These are phyloP conservation scores for Acanthiza pusilla DNA, from an alignment of 2,797 vertebrate genomes.

Conservation along the genomic window DNA sequence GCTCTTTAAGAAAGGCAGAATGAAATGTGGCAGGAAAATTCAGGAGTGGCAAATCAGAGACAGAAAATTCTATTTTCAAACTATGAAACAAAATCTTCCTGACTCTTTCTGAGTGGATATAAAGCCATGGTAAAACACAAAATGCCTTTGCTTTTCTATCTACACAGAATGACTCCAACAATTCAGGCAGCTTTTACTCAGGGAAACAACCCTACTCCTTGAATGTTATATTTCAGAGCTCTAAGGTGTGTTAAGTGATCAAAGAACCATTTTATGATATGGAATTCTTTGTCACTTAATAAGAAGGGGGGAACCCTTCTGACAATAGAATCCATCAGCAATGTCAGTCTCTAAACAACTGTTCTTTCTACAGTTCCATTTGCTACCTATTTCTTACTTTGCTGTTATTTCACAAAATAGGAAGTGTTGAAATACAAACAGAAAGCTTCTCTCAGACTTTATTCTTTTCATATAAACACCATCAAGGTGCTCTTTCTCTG, in stretches of 20 bases:
- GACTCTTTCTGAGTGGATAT: neutral
- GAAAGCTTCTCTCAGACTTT: neutral
- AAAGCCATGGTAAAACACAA: neutral
- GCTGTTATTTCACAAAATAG: neutral
- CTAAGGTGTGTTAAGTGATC: neutral
- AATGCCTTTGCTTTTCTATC: neutral
- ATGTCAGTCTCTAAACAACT: neutral
- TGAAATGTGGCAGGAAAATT: rapidly evolving
- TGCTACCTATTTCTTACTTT: neutral
- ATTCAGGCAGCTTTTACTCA: neutral
- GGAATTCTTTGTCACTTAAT: neutral
- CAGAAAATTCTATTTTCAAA: neutral
- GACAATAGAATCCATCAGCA: neutral
- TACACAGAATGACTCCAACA: neutral
- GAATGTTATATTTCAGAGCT: neutral
- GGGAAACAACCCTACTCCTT: neutral
- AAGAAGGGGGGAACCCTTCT: neutral
- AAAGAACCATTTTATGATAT: neutral
- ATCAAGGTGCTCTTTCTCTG: neutral
- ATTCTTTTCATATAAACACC: neutral
- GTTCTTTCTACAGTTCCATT: neutral
- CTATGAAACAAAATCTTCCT: neutral
- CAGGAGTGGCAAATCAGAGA: neutral
- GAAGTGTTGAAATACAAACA: neutral
- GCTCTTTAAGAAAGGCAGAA: neutral